Evolutionary conservation across 2,888 invertebrate genomes (phyloP).

Genomic region (Phrixothrix hirtus): DNA sequence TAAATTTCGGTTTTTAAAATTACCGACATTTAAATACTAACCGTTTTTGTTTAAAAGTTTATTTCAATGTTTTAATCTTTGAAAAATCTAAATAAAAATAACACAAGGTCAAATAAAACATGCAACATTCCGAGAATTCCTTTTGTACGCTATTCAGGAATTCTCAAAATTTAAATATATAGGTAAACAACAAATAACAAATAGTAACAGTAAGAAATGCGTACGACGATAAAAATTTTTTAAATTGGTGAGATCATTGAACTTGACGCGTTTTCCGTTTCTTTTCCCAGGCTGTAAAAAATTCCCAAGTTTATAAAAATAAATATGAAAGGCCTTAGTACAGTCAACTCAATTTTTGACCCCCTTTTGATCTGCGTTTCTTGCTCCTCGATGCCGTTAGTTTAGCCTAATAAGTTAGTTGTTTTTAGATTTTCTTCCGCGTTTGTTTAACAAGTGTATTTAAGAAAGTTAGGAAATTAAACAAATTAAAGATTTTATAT

Average conservation of each 20-base stretch:
- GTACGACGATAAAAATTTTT: slow-evolving; percentile 19
- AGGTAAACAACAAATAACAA: slow-evolving; percentile 11
- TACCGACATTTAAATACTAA: no score
- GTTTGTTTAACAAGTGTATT: slow-evolving; percentile 31
- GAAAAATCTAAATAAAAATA: slow-evolving; percentile 4
- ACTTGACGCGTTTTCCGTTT: slow-evolving; percentile 53
- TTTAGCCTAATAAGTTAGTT: slow-evolving; percentile 46
- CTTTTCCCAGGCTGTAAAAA: slow-evolving; percentile 53
- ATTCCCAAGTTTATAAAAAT: slow-evolving; percentile 56
- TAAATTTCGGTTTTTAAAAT: neutral
- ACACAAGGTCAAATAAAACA: slow-evolving; percentile 24
- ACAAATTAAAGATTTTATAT: slow-evolving; percentile 45
- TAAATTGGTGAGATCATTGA: slow-evolving; percentile 48
- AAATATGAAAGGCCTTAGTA: slow-evolving; percentile 56
- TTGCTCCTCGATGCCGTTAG: slow-evolving; percentile 52
- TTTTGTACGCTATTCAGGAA: slow-evolving; percentile 23
- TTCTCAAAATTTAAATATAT: slow-evolving; percentile 19
- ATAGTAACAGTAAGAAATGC: neutral
- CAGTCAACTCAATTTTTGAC: slow-evolving; percentile 54
- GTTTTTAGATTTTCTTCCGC: slow-evolving; percentile 32
- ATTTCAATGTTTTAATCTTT: neutral
- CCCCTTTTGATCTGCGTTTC: slow-evolving; percentile 54
- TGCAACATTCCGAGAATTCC: slow-evolving; percentile 24
- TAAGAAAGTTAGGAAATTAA: slow-evolving; percentile 36
- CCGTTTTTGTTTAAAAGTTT: neutral